Evolutionary conservation across 1,140 invertebrate genomes (phyloP), one percentile per base, ranked within the genome.

Genomic region (Triops longicaudatus): DNA sequence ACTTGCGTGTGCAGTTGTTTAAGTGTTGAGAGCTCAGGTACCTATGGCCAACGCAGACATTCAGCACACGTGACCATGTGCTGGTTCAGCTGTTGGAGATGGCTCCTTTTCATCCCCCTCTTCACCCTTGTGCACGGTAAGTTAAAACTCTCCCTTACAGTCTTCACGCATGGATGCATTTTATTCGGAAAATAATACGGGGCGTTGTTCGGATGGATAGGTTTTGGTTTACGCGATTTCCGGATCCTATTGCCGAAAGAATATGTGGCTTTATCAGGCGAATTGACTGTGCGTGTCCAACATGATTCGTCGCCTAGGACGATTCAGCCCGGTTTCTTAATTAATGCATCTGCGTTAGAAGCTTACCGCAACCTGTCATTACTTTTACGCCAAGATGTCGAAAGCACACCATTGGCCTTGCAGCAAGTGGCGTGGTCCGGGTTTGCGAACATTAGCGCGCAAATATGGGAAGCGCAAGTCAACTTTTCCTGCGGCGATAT

Each of bases 11-110:
- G 50, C 50, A 63, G 50, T 63, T 63, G 50, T 9, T 44, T 7
- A 63, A 63, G 50, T 63, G 22, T 17, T 63, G 50, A n/a, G 14
- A 10, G 50, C 14, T n/a, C 17, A 37, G 50, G 50, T 17, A 22
- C 22, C 14, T 63, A 63, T 63, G 50, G 50, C 17, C 14, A 10
- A 63, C 10, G 22, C 5, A 14, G 6, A 22, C 50, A 5, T 5
- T 5, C 50, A n/a, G 50, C 50, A 63, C 22, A 14, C 14, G 22
- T 22, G 50, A 63, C 50, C 50, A 63, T 63, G 50, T 63, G 50
- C 50, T 63, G 50, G 17, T 63, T 63, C 50, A 63, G 50, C 50
- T 63, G 50, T 63, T 63, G 50, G 50, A 63, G 50, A 22, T 63
- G 50, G 50, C n/a, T 63, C 50, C 22, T 63, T 14, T 22, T 63